phyloP scores from a whole-genome alignment of 92 coral and sea anemone species.

The Pocillopora meandrina region DNA sequence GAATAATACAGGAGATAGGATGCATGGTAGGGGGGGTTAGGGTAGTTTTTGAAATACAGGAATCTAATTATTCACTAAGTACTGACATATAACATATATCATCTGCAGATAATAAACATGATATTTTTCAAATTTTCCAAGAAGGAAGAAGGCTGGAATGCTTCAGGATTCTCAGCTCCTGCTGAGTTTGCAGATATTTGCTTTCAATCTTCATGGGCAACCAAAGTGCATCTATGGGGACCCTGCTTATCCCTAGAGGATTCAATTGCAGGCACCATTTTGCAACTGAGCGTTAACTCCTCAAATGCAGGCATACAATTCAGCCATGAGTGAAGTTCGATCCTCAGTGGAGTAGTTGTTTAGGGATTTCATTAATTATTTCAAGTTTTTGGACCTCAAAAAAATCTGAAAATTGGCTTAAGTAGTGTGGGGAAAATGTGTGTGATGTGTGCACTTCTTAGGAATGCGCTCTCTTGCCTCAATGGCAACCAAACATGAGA shows the following conservation, averaged over 20 bases:
- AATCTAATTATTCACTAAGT: constrained; percentile 29
- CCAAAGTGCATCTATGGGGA: constrained; percentile 65
- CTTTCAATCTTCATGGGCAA: constrained; percentile 44
- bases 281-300: constrained; percentile 35
- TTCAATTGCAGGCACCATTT: constrained; percentile 63
- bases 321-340: constrained; percentile 51
- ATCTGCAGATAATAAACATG: constrained; percentile 30
- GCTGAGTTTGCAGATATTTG: constrained; percentile 44
- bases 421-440: constrained; percentile 48
- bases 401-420: constrained; percentile 32
- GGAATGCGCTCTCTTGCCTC: constrained; percentile 50
- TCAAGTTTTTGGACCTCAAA: constrained; percentile 47
- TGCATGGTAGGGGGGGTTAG: constrained; percentile 32
- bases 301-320: constrained; percentile 24
- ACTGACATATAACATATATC: constrained; percentile 6
- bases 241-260: constrained; percentile 52
- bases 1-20: constrained; percentile 28
- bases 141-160: constrained; percentile 53
- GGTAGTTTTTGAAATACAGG: constrained; percentile 22
- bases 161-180: constrained; percentile 57
- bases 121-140: constrained; percentile 28
- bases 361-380: constrained; percentile 43
- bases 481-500: constrained; percentile 37
- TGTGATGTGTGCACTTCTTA: constrained; percentile 50
- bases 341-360: constrained; percentile 55